Evolutionary conservation across 2,888 invertebrate species (phyloP).

Genomic region (Mythimna impura): DNA sequence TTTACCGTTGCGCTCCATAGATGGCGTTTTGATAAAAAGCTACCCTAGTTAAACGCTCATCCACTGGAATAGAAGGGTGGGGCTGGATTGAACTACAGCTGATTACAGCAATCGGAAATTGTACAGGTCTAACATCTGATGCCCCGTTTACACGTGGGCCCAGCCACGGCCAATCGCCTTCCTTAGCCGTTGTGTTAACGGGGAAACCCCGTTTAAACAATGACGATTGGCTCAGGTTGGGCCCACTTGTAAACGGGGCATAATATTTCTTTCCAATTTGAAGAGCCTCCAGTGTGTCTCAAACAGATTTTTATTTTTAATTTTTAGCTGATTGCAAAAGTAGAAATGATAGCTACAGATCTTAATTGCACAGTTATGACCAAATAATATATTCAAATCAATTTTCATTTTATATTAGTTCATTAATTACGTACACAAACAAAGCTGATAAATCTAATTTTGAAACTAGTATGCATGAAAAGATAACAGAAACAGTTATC

Average conservation of each 20-base stretch:
- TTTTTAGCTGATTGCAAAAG: not conserved
- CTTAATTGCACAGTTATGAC: not conserved
- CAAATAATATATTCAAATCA: not conserved
- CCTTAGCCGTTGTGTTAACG: too few relatives aligned
- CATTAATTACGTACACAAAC: not conserved
- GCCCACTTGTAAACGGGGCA: too few relatives aligned
- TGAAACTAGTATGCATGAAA: not conserved
- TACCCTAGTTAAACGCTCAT: not conserved
- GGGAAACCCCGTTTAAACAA: too few relatives aligned
- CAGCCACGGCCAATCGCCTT: too few relatives aligned
- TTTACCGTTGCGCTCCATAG: not conserved
- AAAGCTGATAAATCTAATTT: not conserved
- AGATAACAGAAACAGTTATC: not conserved
- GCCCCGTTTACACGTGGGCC: too few relatives aligned
- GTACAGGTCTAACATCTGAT: not conserved
- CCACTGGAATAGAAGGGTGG: slow-evolving; percentile 1
- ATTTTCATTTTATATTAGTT: not conserved
- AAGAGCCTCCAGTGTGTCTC: not conserved
- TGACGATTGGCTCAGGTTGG: too few relatives aligned
- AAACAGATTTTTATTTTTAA: not conserved
- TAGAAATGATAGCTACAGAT: not conserved
- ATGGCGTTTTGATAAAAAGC: slow-evolving; percentile 4
- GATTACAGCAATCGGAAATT: not conserved
- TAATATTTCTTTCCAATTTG: not conserved
- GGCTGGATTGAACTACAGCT: not conserved